Base-by-base conservation (phyloP, 2,888 invertebrate genomes). In the Ectropis crepuscularia region DNA sequence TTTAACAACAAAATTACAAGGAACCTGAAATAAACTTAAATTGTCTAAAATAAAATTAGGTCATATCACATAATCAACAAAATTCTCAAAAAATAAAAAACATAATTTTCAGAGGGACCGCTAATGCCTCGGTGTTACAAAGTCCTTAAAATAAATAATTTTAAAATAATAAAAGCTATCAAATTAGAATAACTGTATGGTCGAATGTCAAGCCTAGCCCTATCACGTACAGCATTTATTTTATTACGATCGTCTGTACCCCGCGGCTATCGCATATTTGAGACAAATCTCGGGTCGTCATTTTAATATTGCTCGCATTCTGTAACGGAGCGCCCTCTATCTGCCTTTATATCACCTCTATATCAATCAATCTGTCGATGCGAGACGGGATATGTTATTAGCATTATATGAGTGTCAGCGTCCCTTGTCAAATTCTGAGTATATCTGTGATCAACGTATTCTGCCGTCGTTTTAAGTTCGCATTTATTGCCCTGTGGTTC, bases 301-400 rank as follows among this genome's bases (percentile, higher is more conserved):
- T 60, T 63, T 65, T 43, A 61, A 65, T 65, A 61, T 53, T 49
- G 53, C 28, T 55, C 59, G 49, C 46, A 63, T 54, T 63, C 46
- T 46, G 63, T 63, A 58, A 57, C 57, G 45, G 51, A 43, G 59
- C 43, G 53, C 61, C 67, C 65, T 16, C 41, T 41, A 51, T 51
- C 51, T 9, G 39, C 11, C 38, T 50, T 38, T 39, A 50, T 9
- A 12, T 50, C 50, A 51, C 28, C n/a, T 67, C 63, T 53, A 57
- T 69, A 69, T 67, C 69, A 67, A 69, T 65, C 69, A 67, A 63
- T 65, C 58, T 61, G 63, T 60, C 67, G 38, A 38, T 12, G 53
- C 37, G 48, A 41, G 55, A 28, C 51, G 58, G 67, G 67, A 58
- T n/a, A 50, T 53, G 46, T 45, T 62, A 62, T 57, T 62, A 62